These are phyloP conservation scores for Uropsilus gracilis DNA, from an alignment of 2,113 vertebrate species.

Conservation along the genomic window DNA sequence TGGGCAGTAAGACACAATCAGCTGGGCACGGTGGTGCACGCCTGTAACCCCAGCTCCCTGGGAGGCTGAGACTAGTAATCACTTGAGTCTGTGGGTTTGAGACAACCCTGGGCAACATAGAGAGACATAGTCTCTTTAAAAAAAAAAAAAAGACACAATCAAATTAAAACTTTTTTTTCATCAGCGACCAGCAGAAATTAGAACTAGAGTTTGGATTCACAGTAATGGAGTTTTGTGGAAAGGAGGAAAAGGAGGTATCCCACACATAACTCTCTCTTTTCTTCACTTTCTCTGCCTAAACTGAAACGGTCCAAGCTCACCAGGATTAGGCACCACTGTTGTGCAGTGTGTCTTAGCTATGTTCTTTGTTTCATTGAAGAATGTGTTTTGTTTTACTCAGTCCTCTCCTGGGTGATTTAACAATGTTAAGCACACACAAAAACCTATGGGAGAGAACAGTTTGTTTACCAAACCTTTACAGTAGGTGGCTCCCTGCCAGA, in stretches of 20 bases:
- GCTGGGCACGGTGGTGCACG: no score
- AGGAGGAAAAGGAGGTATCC: not conserved
- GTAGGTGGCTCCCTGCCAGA: not conserved
- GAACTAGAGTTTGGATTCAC: not conserved
- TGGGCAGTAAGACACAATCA: not conserved
- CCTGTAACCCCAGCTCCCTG: no score
- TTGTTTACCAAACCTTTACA: not conserved
- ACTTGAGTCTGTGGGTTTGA: no score
- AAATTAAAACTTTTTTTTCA: not conserved
- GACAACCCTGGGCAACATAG: no score
- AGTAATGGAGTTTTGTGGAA: not conserved
- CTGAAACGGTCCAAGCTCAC: not conserved
- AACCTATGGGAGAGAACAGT: not conserved
- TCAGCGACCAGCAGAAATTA: not conserved
- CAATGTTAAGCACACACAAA: not conserved
- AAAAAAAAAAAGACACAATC: not conserved
- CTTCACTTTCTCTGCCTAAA: not conserved
- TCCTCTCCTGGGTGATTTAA: slow-evolving; percentile 60
- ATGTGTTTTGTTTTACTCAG: slow-evolving; percentile 37
- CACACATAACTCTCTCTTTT: no score
- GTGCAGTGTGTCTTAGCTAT: not conserved
- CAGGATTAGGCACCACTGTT: not conserved
- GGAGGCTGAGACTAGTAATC: no score
- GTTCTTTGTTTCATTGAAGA: not conserved
- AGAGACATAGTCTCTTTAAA: no score